Evolutionary conservation across 2,797 vertebrate species (phyloP), one percentile per base, ranked within the genome.

Genomic region (Gymnocypris eckloni): DNA sequence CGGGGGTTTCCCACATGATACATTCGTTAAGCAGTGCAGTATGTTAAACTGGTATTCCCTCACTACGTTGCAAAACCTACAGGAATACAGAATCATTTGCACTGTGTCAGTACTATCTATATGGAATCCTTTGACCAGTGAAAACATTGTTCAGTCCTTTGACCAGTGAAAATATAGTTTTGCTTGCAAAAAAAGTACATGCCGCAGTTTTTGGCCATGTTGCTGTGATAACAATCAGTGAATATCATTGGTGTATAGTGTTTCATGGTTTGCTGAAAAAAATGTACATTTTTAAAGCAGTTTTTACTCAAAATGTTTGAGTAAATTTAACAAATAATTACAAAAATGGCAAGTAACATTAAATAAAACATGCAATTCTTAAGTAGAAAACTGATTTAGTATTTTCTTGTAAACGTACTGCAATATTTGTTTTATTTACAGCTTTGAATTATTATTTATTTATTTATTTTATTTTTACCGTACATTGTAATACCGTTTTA

Each of bases 1-100:
- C 2, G 12, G 82, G 82, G 59, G 52, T 75, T 83, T 80, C 86
- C 33, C 87, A 87, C 56, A 79, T 87, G 78, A 90, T 81, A 45
- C 73, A 39, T 80, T 75, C 4, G 5, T 81, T 64, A 76, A 54
- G 86, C 71, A 87, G 39, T 83, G 83, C 86, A 69, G 61, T 87
- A 70, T 86, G 45, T 71, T 86, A 25, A 61, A 76, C 66, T n/a
- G 45, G 59, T 77, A 41, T 66, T 77, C 59, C 59, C 28, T 56
- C 16, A 16, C 59, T 45, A 22, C 0, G n/a, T 59, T 45, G n/a
- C 50, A 37, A 41, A 83, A 76, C 10, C 39, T 20, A 3, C 15
- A 37, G 28, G 15, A 37, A 67, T 67, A 37, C 8, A 67, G 64
- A 37, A 12, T 33, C 37, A 7, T 66, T 66, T 33, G 6, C 28